Evolutionary conservation across 2,888 invertebrate genomes (phyloP).

Genomic region (Andrena haemorrhoa): DNA sequence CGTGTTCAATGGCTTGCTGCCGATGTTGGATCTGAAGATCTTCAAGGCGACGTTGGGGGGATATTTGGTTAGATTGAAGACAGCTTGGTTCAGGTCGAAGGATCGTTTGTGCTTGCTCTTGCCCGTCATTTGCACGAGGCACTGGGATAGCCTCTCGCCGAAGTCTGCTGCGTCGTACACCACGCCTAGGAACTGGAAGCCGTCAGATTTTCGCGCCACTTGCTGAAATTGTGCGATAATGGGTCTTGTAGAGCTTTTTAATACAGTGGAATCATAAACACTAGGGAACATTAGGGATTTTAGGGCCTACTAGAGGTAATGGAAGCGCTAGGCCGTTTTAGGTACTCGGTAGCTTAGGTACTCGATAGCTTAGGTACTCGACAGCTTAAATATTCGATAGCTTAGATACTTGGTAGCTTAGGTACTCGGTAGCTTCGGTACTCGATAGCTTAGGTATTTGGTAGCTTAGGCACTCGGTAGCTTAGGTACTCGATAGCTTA

Average conservation of each 20-base stretch:
- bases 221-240: constrained; percentile 28
- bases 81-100: constrained; percentile 42
- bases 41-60: constrained; percentile 35
- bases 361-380: too few relatives aligned
- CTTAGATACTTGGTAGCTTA: too few relatives aligned
- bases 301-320: too few relatives aligned
- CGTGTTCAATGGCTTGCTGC: constrained; percentile 27
- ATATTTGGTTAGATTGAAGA: constrained; percentile 52
- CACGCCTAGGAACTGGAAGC: constrained; percentile 45
- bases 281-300: too few relatives aligned
- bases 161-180: constrained; percentile 44
- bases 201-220: neutral
- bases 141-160: constrained; percentile 46
- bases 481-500: too few relatives aligned
- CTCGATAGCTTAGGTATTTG: too few relatives aligned
- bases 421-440: too few relatives aligned
- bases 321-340: too few relatives aligned
- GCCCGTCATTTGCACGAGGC: constrained; percentile 22
- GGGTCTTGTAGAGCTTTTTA: too few relatives aligned
- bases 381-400: too few relatives aligned
- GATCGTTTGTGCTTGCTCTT: neutral
- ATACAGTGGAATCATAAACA: neutral
- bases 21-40: constrained; percentile 41
- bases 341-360: too few relatives aligned
- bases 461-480: too few relatives aligned